Evolutionary conservation across 2,113 vertebrate genomes (phyloP), one percentile per base, ranked within the genome.

Genomic region (Otus sunia): DNA sequence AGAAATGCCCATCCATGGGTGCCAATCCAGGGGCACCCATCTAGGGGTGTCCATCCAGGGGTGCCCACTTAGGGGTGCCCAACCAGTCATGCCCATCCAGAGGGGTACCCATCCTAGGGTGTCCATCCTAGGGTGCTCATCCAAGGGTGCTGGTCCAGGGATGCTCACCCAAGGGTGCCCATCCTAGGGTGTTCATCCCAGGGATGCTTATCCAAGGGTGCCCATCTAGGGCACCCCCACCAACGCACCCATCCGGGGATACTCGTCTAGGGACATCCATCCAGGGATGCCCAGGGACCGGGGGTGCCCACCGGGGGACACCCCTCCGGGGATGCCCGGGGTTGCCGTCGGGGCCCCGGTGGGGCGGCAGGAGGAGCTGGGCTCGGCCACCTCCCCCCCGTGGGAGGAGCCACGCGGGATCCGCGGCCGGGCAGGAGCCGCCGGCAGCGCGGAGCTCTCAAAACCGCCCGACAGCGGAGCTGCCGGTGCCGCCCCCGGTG

Each of bases 371-470:
- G 93, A 74, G 95, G 95, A 73, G 88, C 55, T 64, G 25, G 36
- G 2, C 15, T 29, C 36, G 37, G 79, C 10, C 79, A 6, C 88
- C 91, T 36, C 95, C 94, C 73, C 71, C 50, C 55, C 58, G 91
- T 60, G 81, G 95, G 93, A 86, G 95, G 94, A 90, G 92, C 87
- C 92, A 37, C 16, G 19, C n/a, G 92, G 41, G 86, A 79, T 7
- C 77, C 47, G 11, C 6, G 19, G 2, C 82, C 58, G 82, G 74
- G 90, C 73, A 43, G 92, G 89, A 86, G 89, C 80, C 18, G 60
- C n/a, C 23, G 86, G 81, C 71, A 60, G 82, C 77, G 32, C 52
- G 18, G 92, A 92, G 95, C 88, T 76, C 90, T 94, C 95, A 96
- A 96, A 96, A 87, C 77, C 82, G 12, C 29, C 72, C 43, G 92